Percentiles rank a stretch among this genome's conserved stretches.
phyloP scores from a whole-genome alignment of 2,113 vertebrate genomes.

The Mionectes macconnelli region DNA sequence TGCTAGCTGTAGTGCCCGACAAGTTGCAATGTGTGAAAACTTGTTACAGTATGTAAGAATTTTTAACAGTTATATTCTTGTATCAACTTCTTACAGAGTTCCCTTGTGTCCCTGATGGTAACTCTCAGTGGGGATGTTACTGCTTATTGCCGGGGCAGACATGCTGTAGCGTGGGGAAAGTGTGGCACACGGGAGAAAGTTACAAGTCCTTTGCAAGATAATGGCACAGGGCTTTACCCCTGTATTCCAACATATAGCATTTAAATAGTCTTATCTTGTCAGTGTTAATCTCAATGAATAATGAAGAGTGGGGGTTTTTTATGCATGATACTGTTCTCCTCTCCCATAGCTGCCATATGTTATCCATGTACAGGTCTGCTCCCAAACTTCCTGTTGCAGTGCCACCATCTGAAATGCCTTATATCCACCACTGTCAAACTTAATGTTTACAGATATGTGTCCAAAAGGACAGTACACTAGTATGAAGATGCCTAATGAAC shows the following conservation, averaged over 20 bases:
- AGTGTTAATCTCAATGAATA: not conserved
- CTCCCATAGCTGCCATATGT: not conserved
- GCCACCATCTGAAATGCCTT: not conserved
- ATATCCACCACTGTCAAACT: not conserved
- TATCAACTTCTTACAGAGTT: not conserved
- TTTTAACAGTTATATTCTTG: not conserved
- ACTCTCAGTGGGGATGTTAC: not conserved
- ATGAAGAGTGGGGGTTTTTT: not conserved
- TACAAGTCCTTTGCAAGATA: not conserved
- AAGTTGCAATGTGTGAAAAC: not conserved
- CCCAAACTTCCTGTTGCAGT: not conserved
- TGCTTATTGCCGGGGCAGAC: not conserved
- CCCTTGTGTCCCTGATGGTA: fast-evolving
- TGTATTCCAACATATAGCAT: not conserved
- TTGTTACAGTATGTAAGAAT: not conserved
- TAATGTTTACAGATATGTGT: not conserved
- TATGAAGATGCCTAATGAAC: not conserved
- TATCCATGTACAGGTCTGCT: not conserved
- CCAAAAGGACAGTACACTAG: not conserved
- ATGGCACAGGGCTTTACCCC: not conserved
- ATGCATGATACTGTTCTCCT: not conserved
- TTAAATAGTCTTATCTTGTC: not conserved
- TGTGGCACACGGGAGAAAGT: not conserved
- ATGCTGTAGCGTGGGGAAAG: not conserved
- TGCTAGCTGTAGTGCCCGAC: not conserved